These are phyloP conservation scores for Philhelius pedissequus DNA, from an alignment of 2,888 invertebrate genomes.

Conservation along the genomic window DNA sequence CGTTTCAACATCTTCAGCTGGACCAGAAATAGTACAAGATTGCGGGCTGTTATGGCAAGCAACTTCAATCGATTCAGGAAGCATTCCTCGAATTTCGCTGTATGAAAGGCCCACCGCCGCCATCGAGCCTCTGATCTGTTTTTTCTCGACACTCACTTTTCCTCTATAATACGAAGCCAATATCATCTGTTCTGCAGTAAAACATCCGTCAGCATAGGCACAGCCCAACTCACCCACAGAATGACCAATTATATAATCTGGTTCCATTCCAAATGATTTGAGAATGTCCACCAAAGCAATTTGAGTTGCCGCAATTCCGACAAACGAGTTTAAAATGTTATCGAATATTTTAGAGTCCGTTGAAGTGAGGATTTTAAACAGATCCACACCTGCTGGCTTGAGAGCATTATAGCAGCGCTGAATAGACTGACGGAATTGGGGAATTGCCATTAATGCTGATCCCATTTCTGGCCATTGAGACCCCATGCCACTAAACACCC, in stretches of 20 bases:
- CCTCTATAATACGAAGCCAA: conserved; percentile 91
- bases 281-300: conserved; percentile 84
- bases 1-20: conserved; percentile 82
- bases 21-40: conserved; percentile 93
- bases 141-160: conserved; percentile 85
- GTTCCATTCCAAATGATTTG: conserved; percentile 81
- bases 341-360: conserved; percentile 82
- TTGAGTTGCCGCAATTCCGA: conserved; percentile 85
- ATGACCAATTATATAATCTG: conserved; percentile 90
- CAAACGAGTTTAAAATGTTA: conserved; percentile 84
- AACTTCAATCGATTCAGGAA: conserved; percentile 87
- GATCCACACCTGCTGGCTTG: conserved; percentile 82
- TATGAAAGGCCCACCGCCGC: conserved; percentile 89
- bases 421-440: conserved; percentile 86
- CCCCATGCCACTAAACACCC: conserved; percentile 94
- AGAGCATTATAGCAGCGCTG: conserved; percentile 81
- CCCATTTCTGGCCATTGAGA: conserved; percentile 93
- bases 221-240: conserved; percentile 96
- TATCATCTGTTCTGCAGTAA: conserved; percentile 91
- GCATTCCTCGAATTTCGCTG: conserved; percentile 80
- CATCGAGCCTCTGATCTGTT: conserved; percentile 88
- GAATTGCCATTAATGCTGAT: conserved; percentile 85
- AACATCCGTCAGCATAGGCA: conserved; percentile 94
- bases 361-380: conserved; percentile 83
- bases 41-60: conserved; percentile 92